Evolutionary conservation across 2,113 vertebrate genomes (phyloP), one percentile per base, ranked within the genome.

Genomic region (Gavialis gangeticus): DNA sequence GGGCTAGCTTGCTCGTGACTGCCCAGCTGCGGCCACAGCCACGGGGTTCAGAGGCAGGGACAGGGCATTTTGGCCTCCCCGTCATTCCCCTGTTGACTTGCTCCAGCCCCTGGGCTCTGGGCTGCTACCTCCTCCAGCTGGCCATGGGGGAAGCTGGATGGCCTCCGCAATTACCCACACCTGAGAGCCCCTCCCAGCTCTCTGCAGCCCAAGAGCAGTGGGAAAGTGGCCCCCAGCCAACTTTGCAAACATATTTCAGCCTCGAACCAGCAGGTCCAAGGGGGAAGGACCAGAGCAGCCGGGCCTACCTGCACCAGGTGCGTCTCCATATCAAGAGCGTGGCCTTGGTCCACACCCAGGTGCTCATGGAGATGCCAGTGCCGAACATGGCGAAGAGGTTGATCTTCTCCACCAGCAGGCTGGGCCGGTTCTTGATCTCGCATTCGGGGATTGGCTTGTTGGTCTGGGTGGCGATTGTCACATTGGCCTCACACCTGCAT

Each of bases 341-440:
- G 94, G 99, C 99, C 94, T 99, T 99, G 95, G 99, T 99, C 99
- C 99, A 99, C 58, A 99, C 99, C 99, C 99, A 99, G 87, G 99
- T 99, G 94, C 99, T 99, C 99, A 99, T 99, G 91, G 99, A 98
- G 56, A 99, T 98, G 22, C 99, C 99, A 0, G 99, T 99, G 80
- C 99, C 99, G 15, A 99, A 99, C 99, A 99, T 99, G 94, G 99
- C 99, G n/a, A 99, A 99, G 80, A 99, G 98, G 95, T 99, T 99
- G 96, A 99, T 99, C 97, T 99, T 99, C 98, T 99, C 99, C 97
- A 99, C 99, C 97, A 99, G 97, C 2, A 99, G 98, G 87, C 99
- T 99, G 0, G 99, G 99, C 8, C 99, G 98, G 98, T 99, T 99
- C 97, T 99, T 99, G 96, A 99, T 99, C 97, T 98, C 98, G 28